Base-by-base conservation (phyloP, 2,888 invertebrate species). In the Trichopria drosophilae region DNA sequence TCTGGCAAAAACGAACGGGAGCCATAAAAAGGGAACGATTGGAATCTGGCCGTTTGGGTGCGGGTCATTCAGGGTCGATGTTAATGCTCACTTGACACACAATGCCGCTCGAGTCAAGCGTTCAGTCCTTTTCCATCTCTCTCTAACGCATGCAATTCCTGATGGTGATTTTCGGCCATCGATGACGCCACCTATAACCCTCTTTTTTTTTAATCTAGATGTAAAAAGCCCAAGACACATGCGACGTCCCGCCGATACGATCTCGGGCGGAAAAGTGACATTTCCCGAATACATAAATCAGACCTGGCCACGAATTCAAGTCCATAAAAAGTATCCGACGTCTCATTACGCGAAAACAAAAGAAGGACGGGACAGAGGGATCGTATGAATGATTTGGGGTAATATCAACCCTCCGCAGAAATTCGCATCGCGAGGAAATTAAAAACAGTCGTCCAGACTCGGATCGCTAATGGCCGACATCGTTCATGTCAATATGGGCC, bases 401-500 rank as follows among this genome's bases (percentile, higher is more conserved):
- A 73, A 74, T 73, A 74, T 72, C 70, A 68, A 71, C 73, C 74
- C 73, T 65, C 66, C 55, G 56, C 62, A 68, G 71, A 72, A 74
- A 73, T 75, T 75, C 73, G 73, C 72, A 73, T 71, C 65, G 66
- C 71, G 64, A 68, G 71, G 73, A 74, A 75, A 74, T 75, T 74
- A 75, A 74, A 75, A 75, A 74, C 72, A 71, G 72, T 73, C 71
- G 68, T 69, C 66, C 68, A 62, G 66, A 62, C 63, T 55, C 63
- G 64, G 62, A 62, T 64, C 63, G 64, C 70, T 73, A 75, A 75
- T 74, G 71, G 73, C 67, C 59, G 61, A 69, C 74, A 75, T 74
- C 73, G 73, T 73, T 75, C 75, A 75, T 72, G 74, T 75, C 75
- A 75, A 75, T 73, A 75, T 74, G 74, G 72, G 61, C 74, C 74